These are phyloP conservation scores for Cardinalis cardinalis DNA, from an alignment of 2,113 vertebrate genomes.

Conservation along the genomic window DNA sequence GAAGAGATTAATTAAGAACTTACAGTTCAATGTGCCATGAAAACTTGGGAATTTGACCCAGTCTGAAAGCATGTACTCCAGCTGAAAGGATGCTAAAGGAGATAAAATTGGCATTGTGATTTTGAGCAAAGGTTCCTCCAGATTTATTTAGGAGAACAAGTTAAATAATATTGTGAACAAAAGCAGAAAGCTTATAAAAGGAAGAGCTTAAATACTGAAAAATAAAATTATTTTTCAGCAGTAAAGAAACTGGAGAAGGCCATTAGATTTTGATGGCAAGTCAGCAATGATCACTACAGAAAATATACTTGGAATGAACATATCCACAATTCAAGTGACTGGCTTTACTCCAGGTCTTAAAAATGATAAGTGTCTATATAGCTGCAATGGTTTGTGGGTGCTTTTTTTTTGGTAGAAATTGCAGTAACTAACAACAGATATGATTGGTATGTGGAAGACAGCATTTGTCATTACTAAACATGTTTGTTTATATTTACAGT, in stretches of 20 bases:
- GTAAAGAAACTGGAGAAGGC: conserved; percentile 49
- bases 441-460: conserved; percentile 69
- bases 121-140: conserved; percentile 32
- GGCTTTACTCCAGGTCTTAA: conserved; percentile 70
- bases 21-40: background rate
- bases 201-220: conserved; percentile 64
- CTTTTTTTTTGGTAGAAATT: conserved; percentile 39
- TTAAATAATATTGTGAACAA: conserved; percentile 35
- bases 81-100: background rate
- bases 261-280: conserved; percentile 62
- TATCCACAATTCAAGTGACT: conserved; percentile 67
- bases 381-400: conserved; percentile 16
- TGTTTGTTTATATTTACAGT: conserved; percentile 69
- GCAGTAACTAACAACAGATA: conserved; percentile 67
- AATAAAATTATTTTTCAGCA: conserved; percentile 52
- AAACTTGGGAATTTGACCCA: background rate
- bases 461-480: conserved; percentile 66
- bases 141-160: conserved; percentile 55
- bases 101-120: conserved; percentile 16
- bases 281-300: conserved; percentile 64
- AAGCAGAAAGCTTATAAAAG: conserved; percentile 46
- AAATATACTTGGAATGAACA: conserved; percentile 68
- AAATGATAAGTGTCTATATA: conserved; percentile 59
- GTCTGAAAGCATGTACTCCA: conserved; percentile 7
- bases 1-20: background rate